A percentile compares a stretch with the other conserved stretches of the same genome.
These are phyloP conservation scores for Etia nguti DNA, from an alignment of 2,113 vertebrate genomes.

Conservation along the genomic window DNA sequence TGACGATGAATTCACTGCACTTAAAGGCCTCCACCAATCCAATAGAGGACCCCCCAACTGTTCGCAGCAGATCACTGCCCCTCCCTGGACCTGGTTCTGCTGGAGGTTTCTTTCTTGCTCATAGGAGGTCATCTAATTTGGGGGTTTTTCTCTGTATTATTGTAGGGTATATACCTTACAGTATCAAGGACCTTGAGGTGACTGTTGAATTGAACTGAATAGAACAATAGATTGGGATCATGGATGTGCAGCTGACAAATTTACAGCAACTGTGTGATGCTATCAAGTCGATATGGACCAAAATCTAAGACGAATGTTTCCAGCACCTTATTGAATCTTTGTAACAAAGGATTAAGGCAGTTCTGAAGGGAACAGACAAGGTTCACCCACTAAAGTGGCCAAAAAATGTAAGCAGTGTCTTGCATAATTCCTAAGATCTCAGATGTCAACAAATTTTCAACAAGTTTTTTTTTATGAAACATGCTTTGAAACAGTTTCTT, in stretches of 20 bases:
- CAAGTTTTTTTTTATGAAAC: not conserved
- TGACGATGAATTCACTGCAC: no score
- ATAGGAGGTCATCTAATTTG: not conserved
- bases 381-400: not conserved
- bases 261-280: not conserved
- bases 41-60: not conserved
- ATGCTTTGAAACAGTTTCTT: not conserved
- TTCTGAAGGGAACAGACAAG: not conserved
- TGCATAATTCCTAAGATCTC: not conserved
- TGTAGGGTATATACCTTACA: not conserved
- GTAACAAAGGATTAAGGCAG: not conserved
- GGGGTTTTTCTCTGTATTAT: not conserved
- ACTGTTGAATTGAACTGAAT: not conserved
- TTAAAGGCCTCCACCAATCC: not conserved
- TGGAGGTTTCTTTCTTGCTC: not conserved
- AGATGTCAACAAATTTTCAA: not conserved
- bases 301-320: not conserved
- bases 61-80: not conserved
- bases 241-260: not conserved
- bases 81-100: not conserved
- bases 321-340: not conserved
- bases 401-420: not conserved
- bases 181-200: not conserved
- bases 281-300: not conserved
- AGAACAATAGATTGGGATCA: not conserved